Percentiles rank a stretch among this genome's conserved stretches.
Evolutionary conservation across 2,888 invertebrate genomes (phyloP).

Genomic region (Creontiades dilutus): DNA sequence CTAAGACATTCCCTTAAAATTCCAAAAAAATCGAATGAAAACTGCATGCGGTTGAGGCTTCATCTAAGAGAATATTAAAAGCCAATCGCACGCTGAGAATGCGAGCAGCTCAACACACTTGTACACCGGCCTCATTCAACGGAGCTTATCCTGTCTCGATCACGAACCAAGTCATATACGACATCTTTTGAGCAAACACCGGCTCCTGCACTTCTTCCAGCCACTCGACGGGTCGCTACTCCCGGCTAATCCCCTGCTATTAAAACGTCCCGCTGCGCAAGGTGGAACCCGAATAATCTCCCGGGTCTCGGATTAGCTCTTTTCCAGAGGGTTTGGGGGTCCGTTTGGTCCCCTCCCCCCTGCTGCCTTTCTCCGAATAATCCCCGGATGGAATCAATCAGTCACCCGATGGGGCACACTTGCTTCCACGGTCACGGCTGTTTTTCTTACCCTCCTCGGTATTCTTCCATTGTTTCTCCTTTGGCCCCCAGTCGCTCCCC

Average conservation of each 20-base stretch:
- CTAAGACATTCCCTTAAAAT: no score
- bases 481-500: constrained; percentile 24
- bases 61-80: background rate
- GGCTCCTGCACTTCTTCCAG: background rate
- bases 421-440: constrained; percentile 59
- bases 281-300: constrained; percentile 38
- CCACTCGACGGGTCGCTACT: background rate
- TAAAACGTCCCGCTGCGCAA: constrained; percentile 58
- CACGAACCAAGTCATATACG: background rate
- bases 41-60: no score
- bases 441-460: constrained; percentile 37
- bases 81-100: constrained; percentile 19
- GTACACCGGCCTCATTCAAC: background rate
- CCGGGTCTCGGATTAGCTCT: background rate
- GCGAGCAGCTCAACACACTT: background rate
- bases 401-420: constrained; percentile 68
- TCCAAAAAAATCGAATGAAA: no score
- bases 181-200: constrained; percentile 55
- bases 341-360: background rate
- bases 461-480: constrained; percentile 54
- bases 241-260: constrained; percentile 43
- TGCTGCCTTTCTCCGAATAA: constrained; percentile 44
- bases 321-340: background rate
- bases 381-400: constrained; percentile 69
- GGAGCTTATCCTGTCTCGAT: background rate